Base-by-base conservation (phyloP, 2,888 invertebrate genomes). In the Epiblema foenella region DNA sequence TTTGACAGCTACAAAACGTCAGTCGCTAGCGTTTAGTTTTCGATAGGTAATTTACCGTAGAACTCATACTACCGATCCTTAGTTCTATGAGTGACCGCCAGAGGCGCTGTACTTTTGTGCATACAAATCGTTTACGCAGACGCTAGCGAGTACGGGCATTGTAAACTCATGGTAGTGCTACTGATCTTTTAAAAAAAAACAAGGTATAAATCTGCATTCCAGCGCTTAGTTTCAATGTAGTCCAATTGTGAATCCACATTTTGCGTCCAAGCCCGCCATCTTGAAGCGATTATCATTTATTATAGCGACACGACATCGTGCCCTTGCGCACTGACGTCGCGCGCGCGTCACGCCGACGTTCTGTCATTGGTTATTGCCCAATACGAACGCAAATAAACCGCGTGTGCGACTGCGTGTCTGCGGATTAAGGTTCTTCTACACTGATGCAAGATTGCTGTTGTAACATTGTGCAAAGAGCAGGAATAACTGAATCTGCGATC, bases 341-440 rank as follows among this genome's bases (percentile, higher is more conserved):
- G n/a, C 67, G 51, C 67, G 59, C 67, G 59, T 68, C 59, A 68
- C 46, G 46, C 54, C 59, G 39, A 58, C 39, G 52, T 59, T 59
- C n/a, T 58, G 67, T 68, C 67, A 59, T 68, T 56, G 54, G 64
- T 64, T 59, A 60, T 68, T 68, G 68, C 68, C 59, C 59, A 68
- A 68, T 68, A 60, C 46, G 12, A 52, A 59, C 67, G 58, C 52
- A 68, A 60, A 68, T 60, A 60, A 60, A 59, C 37, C 24, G 63
- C 52, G 52, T 51, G 51, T 52, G 63, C 39, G 64, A 64, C 64
- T 39, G 64, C 64, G 64, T 64, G 64, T 39, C 52, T n/a, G 56
- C 54, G 51, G 64, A 54, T 52, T 64, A 64, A 39, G 64, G 64
- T 64, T 54, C 64, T 54, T 39, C 64, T 39, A 64, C 64, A 54